phyloP scores from a whole-genome alignment of 2,797 vertebrate species.

The Sarcoramphus papa region DNA sequence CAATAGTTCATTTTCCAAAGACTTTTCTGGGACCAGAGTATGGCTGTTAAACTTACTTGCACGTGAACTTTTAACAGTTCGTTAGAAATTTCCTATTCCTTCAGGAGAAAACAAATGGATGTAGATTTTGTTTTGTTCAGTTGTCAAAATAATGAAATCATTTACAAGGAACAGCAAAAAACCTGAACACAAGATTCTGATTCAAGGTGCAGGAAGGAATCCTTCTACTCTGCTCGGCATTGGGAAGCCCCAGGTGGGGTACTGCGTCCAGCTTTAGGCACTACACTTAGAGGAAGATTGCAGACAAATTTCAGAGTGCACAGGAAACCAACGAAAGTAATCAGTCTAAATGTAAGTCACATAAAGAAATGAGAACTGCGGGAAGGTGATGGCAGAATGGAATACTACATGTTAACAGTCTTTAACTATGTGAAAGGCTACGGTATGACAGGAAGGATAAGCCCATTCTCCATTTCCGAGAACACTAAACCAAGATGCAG shows the following conservation, averaged over 20 bases:
- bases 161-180: neutral
- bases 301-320: neutral
- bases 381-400: neutral
- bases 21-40: neutral
- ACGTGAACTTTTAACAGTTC: neutral
- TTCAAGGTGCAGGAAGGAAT: neutral
- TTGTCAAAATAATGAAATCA: neutral
- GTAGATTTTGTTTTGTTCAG: neutral
- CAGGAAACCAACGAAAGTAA: neutral
- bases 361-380: neutral
- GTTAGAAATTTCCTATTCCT: neutral
- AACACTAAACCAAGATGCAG: neutral
- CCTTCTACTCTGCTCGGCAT: neutral
- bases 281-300: neutral
- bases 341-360: neutral
- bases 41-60: neutral
- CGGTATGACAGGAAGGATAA: neutral
- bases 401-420: neutral
- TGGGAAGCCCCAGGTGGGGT: neutral
- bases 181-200: neutral
- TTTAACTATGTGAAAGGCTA: neutral
- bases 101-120: neutral
- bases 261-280: neutral
- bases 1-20: neutral
- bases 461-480: neutral